Conservation (phyloP, 23 tunicate genomes). For the Ciona savignyi region DNA sequence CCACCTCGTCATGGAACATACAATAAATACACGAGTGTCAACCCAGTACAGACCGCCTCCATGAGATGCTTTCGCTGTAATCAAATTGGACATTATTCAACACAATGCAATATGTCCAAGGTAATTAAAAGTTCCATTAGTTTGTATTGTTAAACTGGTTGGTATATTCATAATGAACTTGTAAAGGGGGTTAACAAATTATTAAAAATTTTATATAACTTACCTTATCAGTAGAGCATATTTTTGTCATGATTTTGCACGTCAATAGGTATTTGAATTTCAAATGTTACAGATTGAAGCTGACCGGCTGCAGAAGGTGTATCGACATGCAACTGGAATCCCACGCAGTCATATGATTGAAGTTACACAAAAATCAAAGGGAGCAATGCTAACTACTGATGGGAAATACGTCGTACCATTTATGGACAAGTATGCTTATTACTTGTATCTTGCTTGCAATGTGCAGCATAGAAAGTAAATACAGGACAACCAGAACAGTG, state of each 20-base stretch:
- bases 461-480: too few species aligned
- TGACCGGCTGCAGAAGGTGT: constrained; percentile 12
- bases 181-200: too few species aligned
- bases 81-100: constrained; percentile 83
- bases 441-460: too few species aligned
- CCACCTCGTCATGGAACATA: constrained; percentile 75
- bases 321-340: constrained; percentile 82
- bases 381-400: constrained; percentile 76
- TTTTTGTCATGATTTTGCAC: too few species aligned
- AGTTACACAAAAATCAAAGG: constrained; percentile 60
- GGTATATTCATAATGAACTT: too few species aligned
- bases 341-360: constrained; percentile 89
- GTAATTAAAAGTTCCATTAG: too few species aligned
- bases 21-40: constrained; percentile 25
- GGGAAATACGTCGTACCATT: constrained; percentile 91
- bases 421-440: constrained; percentile 78
- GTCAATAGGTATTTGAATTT: too few species aligned
- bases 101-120: constrained; percentile 69
- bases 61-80: constrained; percentile 80
- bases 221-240: too few species aligned
- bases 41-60: constrained; percentile 8
- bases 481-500: too few species aligned
- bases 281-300: constrained; percentile 34
- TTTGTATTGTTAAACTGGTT: too few species aligned
- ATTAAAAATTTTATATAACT: too few species aligned